These are phyloP conservation scores for Acropora yongei DNA, from an alignment of 64 coral and sea anemone species.

Conservation along the genomic window DNA sequence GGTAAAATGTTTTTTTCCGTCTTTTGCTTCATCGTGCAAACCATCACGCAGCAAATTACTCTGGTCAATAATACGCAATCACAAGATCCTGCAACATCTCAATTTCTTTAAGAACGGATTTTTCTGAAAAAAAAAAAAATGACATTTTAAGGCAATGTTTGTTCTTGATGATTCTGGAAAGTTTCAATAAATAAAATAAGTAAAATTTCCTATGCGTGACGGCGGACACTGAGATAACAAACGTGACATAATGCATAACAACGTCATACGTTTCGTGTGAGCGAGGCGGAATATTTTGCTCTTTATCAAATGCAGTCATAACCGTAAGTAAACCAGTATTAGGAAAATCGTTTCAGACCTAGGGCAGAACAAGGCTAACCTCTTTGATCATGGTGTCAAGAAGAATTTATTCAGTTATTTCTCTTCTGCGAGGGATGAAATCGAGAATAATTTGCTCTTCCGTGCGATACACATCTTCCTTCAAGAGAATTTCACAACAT, in stretches of 20 bases:
- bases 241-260: not conserved
- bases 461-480: not conserved
- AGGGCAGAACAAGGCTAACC: not conserved
- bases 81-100: not conserved
- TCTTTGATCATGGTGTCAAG: not conserved
- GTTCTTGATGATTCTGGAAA: not conserved
- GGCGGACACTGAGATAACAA: not conserved
- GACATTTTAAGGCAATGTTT: too few relatives aligned
- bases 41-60: not conserved
- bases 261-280: slow-evolving; percentile 8
- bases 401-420: not conserved
- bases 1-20: not conserved
- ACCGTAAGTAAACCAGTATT: too few relatives aligned
- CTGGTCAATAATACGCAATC: not conserved
- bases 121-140: not conserved
- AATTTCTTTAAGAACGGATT: not conserved
- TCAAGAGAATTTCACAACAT: not conserved
- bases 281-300: not conserved
- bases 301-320: too few relatives aligned
- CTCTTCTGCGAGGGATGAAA: slow-evolving; percentile 1
- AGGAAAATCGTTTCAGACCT: too few relatives aligned
- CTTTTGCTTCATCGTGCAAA: not conserved
- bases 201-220: not conserved
- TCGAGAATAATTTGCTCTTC: not conserved
- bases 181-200: not conserved